Base-by-base conservation (phyloP, 2,113 vertebrate genomes). In the Lampris megalopsis region DNA sequence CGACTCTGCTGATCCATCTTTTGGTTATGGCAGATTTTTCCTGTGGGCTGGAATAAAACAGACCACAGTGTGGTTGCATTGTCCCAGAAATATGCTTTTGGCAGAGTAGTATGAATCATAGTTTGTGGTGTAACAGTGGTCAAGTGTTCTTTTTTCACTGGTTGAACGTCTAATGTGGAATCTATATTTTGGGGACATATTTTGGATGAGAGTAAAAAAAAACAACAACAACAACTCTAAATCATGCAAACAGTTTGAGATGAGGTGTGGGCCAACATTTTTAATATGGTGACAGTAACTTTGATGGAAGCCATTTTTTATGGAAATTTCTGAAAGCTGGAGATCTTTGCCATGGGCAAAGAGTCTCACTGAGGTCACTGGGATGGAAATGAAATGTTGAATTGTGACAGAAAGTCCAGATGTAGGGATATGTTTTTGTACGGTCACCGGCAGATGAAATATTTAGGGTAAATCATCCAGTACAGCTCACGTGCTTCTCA, bases 301-400 rank as follows among this genome's bases (percentile, higher is more conserved):
- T 53, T 24, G 1, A 36, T 7, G 7, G 42, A 48, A 45, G 10
- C 40, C 24, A 9, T 70, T 43, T 24, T 49, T 38, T 24, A 5
- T 47, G 57, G 35, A 38, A 9, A 54, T 50, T n/a, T 37, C 56
- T 10, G 35, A 54, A 50, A 71, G 53, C 64, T 24, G 38, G 35
- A 40, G 63, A 74, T 58, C n/a, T n/a, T 13, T 37, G 37, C 64
- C 24, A 7, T 50, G 9, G 64, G 49, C 49, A 2, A 54, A 45
- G 75, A 10, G 8, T 9, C 45, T 43, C 10, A 13, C 42, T 9
- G 59, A 59, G 45, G 42, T 54, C 48, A 63, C 56, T 58, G 60
- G 43, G 61, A 63, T 5, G 7, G 69, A 81, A 78, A 70, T 75
- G 56, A 75, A 70, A 71, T 62, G 57, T 36, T 68, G 24, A 66